Evolutionary conservation across 2,113 vertebrate species (phyloP).

Genomic region (Geococcyx californianus): DNA sequence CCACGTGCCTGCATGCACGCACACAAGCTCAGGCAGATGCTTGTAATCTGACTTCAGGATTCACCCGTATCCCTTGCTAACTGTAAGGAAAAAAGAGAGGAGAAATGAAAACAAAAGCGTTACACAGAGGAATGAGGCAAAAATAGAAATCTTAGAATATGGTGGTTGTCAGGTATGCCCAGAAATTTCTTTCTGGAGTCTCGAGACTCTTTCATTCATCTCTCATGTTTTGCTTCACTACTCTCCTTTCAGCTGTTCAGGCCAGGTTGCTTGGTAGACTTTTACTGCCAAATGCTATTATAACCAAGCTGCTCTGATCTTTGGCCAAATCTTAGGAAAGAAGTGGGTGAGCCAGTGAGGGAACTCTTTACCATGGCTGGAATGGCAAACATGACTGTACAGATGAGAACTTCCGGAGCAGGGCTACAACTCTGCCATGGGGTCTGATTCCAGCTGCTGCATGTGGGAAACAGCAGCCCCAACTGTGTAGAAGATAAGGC

Average conservation of each 20-base stretch:
- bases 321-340: slow-evolving; percentile 67
- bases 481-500: rapidly evolving
- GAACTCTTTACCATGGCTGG: slow-evolving; percentile 10
- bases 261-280: slow-evolving; percentile 25
- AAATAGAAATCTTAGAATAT: neutral
- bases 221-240: neutral
- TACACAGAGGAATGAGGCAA: neutral
- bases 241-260: slow-evolving; percentile 2
- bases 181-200: neutral
- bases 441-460: neutral
- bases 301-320: slow-evolving; percentile 66
- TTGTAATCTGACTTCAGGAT: neutral
- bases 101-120: neutral
- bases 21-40: neutral
- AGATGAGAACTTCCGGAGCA: neutral
- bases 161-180: neutral
- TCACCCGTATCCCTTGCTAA: neutral
- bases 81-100: neutral
- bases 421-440: neutral
- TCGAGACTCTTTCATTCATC: neutral
- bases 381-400: neutral
- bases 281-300: slow-evolving; percentile 61
- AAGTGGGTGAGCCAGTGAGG: slow-evolving; percentile 38
- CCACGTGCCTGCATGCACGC: neutral
- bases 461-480: neutral